phyloP scores from a whole-genome alignment of 2,888 invertebrate species.

The Alloscopus bannaensis region DNA sequence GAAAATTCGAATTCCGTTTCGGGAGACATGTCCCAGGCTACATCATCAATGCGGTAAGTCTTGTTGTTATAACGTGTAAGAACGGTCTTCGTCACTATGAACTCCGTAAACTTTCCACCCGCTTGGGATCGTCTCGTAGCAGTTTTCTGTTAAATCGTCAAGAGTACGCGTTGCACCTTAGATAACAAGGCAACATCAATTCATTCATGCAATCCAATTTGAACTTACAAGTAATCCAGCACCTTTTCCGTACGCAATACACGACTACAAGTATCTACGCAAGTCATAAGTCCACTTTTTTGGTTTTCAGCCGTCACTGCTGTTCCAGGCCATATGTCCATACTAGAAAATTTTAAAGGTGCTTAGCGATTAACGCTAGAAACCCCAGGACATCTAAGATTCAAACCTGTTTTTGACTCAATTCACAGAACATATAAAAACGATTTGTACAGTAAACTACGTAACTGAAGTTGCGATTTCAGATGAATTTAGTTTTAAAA shows the following conservation, averaged over 20 bases:
- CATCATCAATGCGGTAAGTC: slow-evolving; percentile 90
- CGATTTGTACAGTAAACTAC: no score
- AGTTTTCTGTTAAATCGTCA: no score
- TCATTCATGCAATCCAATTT: not conserved
- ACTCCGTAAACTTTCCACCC: slow-evolving; percentile 74
- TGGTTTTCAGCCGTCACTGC: slow-evolving; percentile 90
- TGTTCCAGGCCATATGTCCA: slow-evolving; percentile 95
- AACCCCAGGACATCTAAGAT: no score
- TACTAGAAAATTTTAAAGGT: slow-evolving; percentile 78
- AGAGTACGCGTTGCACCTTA: no score
- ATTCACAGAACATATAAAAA: no score
- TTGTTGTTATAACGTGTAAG: slow-evolving; percentile 94
- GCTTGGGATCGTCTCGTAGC: not conserved
- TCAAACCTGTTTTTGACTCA: no score
- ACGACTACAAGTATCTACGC: slow-evolving; percentile 90
- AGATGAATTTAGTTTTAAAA: no score
- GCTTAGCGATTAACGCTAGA: no score
- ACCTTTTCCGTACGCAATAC: slow-evolving; percentile 89
- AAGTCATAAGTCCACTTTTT: slow-evolving; percentile 92
- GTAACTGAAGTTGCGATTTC: no score
- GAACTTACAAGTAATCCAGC: slow-evolving; percentile 66
- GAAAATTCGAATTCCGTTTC: slow-evolving; percentile 79
- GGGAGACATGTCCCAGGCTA: slow-evolving; percentile 86
- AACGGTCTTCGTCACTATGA: slow-evolving; percentile 79
- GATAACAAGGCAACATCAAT: no score